phyloP scores from a whole-genome alignment of 2,888 invertebrate genomes.

The Hypomecis atomaria region DNA sequence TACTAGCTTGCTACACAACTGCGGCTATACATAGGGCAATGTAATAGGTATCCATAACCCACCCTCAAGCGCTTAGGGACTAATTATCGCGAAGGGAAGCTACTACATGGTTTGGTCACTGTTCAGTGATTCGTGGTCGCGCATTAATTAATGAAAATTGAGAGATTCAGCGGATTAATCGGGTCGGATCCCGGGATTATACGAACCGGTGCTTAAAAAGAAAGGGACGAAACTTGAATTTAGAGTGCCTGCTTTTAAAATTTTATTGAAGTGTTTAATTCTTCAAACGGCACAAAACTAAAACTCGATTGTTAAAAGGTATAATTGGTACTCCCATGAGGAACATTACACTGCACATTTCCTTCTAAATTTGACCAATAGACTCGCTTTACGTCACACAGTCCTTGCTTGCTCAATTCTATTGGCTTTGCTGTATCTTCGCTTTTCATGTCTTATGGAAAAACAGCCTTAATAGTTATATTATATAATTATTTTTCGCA shows the following conservation, averaged over 20 bases:
- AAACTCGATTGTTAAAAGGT: too few relatives aligned
- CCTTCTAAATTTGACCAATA: too few relatives aligned
- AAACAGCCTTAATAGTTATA: too few relatives aligned
- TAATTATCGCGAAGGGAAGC: background rate
- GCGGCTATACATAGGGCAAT: background rate
- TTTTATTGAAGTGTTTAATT: too few relatives aligned
- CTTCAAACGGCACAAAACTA: background rate
- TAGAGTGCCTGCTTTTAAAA: background rate
- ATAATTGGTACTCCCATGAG: too few relatives aligned
- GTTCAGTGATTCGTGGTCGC: conserved; percentile 24
- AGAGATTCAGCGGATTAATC: conserved; percentile 7
- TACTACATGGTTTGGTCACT: conserved; percentile 14
- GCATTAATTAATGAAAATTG: conserved; percentile 37
- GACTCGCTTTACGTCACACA: too few relatives aligned
- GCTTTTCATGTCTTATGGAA: too few relatives aligned
- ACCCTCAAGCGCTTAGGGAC: background rate
- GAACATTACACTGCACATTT: too few relatives aligned
- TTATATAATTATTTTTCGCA: too few relatives aligned
- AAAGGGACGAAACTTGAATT: conserved; percentile 1
- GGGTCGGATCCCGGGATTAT: conserved; percentile 2
- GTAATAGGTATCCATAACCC: background rate
- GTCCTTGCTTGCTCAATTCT: too few relatives aligned
- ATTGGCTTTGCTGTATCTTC: too few relatives aligned
- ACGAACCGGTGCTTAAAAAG: background rate
- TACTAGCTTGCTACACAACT: too few relatives aligned